Conservation (phyloP, 2,888 invertebrate genomes). For the Strigamia transsilvanica region DNA sequence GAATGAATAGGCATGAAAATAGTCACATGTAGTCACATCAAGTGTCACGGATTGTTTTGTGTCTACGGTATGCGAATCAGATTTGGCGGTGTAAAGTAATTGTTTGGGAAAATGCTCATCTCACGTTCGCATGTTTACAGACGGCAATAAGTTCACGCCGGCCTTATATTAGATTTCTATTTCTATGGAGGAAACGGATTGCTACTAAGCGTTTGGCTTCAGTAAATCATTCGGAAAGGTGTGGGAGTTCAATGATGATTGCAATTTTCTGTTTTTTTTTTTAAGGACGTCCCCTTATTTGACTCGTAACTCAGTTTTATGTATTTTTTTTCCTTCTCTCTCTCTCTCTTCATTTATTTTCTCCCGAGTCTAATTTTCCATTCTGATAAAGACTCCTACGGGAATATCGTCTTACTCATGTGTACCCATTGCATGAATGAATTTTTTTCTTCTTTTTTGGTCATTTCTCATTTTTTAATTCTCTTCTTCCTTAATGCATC, state of each 20-base stretch:
- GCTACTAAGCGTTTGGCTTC: not conserved
- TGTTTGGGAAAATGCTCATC: not conserved
- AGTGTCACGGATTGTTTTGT: no score
- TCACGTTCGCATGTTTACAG: not conserved
- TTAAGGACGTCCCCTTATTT: not conserved
- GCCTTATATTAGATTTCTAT: not conserved
- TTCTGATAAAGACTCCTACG: constrained; percentile 35
- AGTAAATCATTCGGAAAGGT: not conserved
- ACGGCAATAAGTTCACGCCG: not conserved
- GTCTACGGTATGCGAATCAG: not conserved
- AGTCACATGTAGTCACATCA: no score
- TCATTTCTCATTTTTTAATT: constrained; percentile 33
- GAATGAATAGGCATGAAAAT: not conserved
- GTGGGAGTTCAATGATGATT: constrained; percentile 28
- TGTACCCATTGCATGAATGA: constrained; percentile 31
- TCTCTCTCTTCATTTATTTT: constrained; percentile 16
- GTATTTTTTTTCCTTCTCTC: no score
- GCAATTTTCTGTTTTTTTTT: constrained; percentile 13
- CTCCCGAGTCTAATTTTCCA: constrained; percentile 38
- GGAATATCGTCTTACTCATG: constrained; percentile 35
- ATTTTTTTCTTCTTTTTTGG: not conserved
- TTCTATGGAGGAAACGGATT: not conserved
- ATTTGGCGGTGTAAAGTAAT: not conserved
- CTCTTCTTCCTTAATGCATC: constrained; percentile 38
- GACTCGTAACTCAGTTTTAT: constrained; percentile 38